Conservation (phyloP, 2,888 invertebrate species). For the Ypsolopha sequella region DNA sequence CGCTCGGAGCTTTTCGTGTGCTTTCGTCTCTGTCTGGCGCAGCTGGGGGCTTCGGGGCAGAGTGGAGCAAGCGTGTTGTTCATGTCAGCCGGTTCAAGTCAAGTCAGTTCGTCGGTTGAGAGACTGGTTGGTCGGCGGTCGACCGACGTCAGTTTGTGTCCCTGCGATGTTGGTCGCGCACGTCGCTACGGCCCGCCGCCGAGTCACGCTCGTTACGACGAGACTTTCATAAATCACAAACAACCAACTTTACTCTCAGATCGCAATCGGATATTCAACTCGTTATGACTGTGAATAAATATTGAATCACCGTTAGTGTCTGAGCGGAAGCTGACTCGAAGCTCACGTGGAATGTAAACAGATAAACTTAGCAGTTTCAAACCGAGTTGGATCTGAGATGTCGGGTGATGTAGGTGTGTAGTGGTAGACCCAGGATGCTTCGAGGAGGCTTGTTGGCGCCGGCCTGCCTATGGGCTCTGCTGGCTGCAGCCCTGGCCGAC, state of each 20-base stretch:
- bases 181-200: conserved; percentile 36
- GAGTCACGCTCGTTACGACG: conserved; percentile 32
- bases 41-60: conserved; percentile 27
- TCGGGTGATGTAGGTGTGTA: conserved; percentile 36
- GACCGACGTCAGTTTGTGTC: conserved; percentile 49
- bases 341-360: conserved; percentile 53
- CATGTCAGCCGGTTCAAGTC: conserved; percentile 29
- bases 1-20: conserved; percentile 26
- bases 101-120: conserved; percentile 16
- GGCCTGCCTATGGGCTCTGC: conserved; percentile 30
- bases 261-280: conserved; percentile 50
- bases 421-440: conserved; percentile 18
- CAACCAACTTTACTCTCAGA: conserved; percentile 51
- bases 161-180: conserved; percentile 53
- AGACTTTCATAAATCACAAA: conserved; percentile 56
- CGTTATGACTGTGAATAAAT: conserved; percentile 48
- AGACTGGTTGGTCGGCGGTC: conserved; percentile 11
- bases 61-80: conserved; percentile 27
- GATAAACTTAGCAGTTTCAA: too few relatives aligned
- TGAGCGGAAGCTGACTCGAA: conserved; percentile 38
- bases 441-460: conserved; percentile 30
- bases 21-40: conserved; percentile 42
- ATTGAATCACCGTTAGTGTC: conserved; percentile 37
- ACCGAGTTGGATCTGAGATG: too few relatives aligned
- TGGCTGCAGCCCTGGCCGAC: conserved; percentile 68